phyloP scores from a whole-genome alignment of 2,888 invertebrate genomes.

The Drosophila percnosoma region DNA sequence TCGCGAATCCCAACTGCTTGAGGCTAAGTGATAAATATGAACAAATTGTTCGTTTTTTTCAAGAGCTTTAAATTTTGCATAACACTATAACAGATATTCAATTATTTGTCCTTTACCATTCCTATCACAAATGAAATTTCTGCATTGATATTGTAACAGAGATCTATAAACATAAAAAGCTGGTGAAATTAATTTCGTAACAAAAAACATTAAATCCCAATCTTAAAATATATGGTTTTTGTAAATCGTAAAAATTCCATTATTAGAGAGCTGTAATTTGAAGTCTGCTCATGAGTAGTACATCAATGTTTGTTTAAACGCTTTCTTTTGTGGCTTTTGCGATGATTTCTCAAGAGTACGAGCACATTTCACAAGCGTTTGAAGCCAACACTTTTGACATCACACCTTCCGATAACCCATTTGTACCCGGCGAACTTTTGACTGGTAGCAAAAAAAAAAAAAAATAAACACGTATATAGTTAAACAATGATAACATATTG shows the following conservation, averaged over 20 bases:
- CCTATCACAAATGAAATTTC: background rate
- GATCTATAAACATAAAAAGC: background rate
- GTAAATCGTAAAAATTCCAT: background rate
- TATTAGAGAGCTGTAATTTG: background rate
- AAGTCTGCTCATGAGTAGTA: background rate
- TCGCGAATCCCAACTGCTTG: background rate
- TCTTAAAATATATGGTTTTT: background rate
- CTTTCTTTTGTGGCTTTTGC: background rate
- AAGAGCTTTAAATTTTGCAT: background rate
- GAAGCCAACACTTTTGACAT: conserved; percentile 2
- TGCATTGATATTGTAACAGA: background rate
- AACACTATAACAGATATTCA: background rate
- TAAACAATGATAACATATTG: conserved; percentile 19
- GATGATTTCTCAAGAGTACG: background rate
- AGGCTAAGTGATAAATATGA: background rate
- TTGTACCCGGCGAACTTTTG: conserved; percentile 3
- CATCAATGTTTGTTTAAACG: background rate
- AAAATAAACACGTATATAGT: conserved; percentile 10
- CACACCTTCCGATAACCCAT: conserved; percentile 11
- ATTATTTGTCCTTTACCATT: background rate
- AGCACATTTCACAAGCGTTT: conserved; percentile 23
- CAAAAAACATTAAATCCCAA: background rate
- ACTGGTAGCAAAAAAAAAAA: background rate
- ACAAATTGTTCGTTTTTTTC: too few relatives aligned
- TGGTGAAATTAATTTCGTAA: background rate